Conservation (phyloP, 2,888 invertebrate species). For the Apamea epomidion region DNA sequence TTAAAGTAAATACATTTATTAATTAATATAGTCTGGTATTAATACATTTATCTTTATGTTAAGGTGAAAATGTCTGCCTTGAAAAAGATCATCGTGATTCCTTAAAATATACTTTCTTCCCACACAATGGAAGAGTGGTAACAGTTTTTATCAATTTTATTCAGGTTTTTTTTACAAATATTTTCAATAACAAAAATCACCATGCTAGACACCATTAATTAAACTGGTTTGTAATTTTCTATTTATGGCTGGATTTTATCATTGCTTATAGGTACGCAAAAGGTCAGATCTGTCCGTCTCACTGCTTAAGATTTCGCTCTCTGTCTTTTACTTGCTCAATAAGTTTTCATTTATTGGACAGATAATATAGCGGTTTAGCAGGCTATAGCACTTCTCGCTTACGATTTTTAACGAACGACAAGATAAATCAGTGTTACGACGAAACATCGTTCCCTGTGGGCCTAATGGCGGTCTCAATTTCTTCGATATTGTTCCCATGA, state of each 20-base stretch:
- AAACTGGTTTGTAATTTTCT: neutral
- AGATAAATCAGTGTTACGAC: slow-evolving; percentile 57
- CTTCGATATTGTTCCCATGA: slow-evolving; percentile 52
- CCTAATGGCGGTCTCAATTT: slow-evolving; percentile 63
- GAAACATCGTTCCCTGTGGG: slow-evolving; percentile 54
- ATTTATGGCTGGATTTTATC: slow-evolving; percentile 25
- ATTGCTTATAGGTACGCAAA: slow-evolving; percentile 57
- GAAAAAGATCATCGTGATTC: neutral
- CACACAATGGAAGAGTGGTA: neutral
- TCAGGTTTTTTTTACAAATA: neutral
- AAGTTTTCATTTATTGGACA: slow-evolving; percentile 24
- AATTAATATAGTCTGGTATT: neutral
- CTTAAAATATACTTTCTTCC: neutral
- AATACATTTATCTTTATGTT: neutral
- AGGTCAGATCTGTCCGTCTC: slow-evolving; percentile 63
- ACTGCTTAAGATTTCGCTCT: slow-evolving; percentile 53
- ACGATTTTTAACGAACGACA: slow-evolving; percentile 29
- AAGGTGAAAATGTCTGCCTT: neutral
- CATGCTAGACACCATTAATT: neutral
- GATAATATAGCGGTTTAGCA: neutral
- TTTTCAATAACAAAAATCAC: too few relatives aligned
- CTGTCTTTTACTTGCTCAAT: slow-evolving; percentile 58
- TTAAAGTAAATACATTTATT: neutral
- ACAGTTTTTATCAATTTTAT: neutral
- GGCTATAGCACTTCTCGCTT: neutral